Conservation (phyloP, 2,797 vertebrate species). For the Brachyrhaphis roseni region DNA sequence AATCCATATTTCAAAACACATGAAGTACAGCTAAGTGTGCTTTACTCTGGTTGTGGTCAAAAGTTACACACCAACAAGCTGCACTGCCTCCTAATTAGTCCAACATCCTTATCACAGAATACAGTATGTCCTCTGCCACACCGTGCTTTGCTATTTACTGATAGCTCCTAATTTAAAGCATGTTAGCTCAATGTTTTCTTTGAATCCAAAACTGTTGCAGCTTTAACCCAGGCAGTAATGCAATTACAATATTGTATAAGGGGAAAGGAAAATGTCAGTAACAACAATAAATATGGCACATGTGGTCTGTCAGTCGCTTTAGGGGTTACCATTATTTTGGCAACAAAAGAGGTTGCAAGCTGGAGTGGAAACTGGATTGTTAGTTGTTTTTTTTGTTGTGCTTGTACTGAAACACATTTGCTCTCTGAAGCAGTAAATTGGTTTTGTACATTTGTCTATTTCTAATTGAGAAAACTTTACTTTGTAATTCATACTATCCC, state of each 20-base stretch:
- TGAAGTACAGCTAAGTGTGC: neutral
- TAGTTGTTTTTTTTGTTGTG: neutral
- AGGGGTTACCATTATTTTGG: neutral
- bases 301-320: neutral
- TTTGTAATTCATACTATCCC: neutral
- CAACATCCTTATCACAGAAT: slow-evolving; percentile 1
- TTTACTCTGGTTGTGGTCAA: neutral
- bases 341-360: neutral
- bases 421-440: neutral
- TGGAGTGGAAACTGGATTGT: neutral
- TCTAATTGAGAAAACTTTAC: neutral
- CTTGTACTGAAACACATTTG: neutral
- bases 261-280: neutral
- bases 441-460: neutral
- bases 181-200: slow-evolving; percentile 11
- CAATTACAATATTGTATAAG: neutral
- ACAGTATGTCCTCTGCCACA: neutral
- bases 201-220: slow-evolving; percentile 8
- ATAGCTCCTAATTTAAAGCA: slow-evolving; percentile 14
- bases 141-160: slow-evolving; percentile 9
- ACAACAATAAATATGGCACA: neutral
- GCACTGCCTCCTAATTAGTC: slow-evolving; percentile 7
- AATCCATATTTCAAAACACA: neutral
- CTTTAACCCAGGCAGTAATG: slow-evolving; percentile 16
- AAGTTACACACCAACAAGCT: neutral